phyloP scores from a whole-genome alignment of 37 sponge, comb jelly and placozoan genomes.

The Oopsacas minuta region DNA sequence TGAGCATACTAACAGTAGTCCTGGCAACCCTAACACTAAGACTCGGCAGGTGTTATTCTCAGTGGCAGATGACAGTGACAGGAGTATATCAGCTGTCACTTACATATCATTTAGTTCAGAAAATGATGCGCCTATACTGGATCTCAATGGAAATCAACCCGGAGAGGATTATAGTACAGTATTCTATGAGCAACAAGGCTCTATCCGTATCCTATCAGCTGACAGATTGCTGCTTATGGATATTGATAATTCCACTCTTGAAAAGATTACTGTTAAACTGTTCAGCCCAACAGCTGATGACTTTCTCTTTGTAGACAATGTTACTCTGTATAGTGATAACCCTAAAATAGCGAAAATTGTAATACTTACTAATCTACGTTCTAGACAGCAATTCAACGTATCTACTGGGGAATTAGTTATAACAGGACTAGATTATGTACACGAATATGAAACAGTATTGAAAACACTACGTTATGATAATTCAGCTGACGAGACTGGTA shows the following conservation, averaged over 20 bases:
- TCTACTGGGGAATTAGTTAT: conserved; percentile 42
- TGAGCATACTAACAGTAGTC: conserved; percentile 39
- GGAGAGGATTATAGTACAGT: conserved; percentile 31
- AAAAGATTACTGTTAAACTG: conserved; percentile 38
- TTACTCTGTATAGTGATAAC: conserved; percentile 27
- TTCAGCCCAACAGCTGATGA: conserved; percentile 21
- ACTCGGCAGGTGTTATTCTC: conserved; percentile 40
- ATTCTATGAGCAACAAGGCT: conserved; percentile 57
- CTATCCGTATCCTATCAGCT: conserved; percentile 33
- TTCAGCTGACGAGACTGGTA: conserved; percentile 49
- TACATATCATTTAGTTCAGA: conserved; percentile 40
- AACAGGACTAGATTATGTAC: conserved; percentile 53
- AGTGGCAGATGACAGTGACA: conserved; percentile 54
- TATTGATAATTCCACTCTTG: conserved; percentile 60
- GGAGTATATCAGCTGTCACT: conserved; percentile 42
- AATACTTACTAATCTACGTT: neutral
- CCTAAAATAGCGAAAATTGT: neutral
- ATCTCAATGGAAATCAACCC: conserved; percentile 45
- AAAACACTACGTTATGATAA: conserved; percentile 62
- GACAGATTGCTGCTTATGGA: conserved; percentile 33
- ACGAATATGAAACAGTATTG: conserved; percentile 52
- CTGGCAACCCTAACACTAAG: conserved; percentile 40
- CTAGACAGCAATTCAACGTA: conserved; percentile 40
- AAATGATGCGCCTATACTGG: conserved; percentile 65
- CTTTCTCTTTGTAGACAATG: conserved; percentile 34